phyloP scores from a whole-genome alignment of 2,113 vertebrate species.

The Platysternon megacephalum region DNA sequence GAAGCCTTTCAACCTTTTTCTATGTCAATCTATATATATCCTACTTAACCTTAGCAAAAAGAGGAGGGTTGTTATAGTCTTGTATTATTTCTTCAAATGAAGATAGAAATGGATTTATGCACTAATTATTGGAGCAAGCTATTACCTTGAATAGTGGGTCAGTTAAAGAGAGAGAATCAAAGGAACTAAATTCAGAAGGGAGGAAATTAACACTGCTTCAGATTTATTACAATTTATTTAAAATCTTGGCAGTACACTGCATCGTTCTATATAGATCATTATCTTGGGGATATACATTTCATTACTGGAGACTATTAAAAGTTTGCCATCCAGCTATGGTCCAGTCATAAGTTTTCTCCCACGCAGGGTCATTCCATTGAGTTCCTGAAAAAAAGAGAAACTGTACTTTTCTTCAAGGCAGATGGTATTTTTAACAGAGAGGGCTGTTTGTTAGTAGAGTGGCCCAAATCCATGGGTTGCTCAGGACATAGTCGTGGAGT shows the following conservation, averaged over 20 bases:
- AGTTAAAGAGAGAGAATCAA: neutral
- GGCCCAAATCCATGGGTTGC: neutral
- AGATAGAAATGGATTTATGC: neutral
- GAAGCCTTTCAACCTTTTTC: neutral
- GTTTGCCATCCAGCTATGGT: neutral
- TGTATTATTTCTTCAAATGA: neutral
- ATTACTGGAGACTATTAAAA: neutral
- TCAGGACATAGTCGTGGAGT: neutral
- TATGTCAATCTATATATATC: neutral
- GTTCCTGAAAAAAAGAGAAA: neutral
- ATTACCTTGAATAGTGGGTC: too few species aligned
- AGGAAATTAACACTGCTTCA: neutral
- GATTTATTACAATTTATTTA: neutral
- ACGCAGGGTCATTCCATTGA: neutral
- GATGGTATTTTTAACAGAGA: neutral
- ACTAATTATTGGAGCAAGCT: neutral
- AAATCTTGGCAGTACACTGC: neutral
- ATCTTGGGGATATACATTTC: neutral
- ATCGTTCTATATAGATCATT: neutral
- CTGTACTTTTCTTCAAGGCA: neutral
- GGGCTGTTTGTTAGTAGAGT: neutral
- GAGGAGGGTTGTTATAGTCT: neutral
- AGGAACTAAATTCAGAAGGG: neutral
- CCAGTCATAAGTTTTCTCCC: neutral
- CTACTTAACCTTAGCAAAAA: neutral